Base-by-base conservation (phyloP, 2,797 vertebrate genomes). In the Anisognathus igniventris region DNA sequence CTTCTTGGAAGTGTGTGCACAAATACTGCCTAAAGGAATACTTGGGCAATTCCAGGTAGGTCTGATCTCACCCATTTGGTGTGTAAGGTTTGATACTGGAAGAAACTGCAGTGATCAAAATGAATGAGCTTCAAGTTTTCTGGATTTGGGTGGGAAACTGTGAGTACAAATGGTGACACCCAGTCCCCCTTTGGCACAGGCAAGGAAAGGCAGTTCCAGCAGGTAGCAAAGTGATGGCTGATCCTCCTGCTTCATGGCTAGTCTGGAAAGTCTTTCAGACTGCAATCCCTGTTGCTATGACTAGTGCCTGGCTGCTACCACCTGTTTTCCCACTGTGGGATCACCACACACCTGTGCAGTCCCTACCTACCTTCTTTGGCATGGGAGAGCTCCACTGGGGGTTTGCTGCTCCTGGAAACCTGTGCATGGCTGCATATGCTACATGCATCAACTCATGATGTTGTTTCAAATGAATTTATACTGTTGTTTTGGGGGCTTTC, bases 261-360 rank as follows among this genome's bases (percentile, higher is more conserved):
- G 6, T 18, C 64, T 66, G 39, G 65, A 35, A 76, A 47, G 28
- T 25, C 9, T 18, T 15, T 56, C 27, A 54, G 44, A 54, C 33
- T 58, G 23, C 33, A 25, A 33, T 64, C 14, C 7, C 3, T 4
- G 5, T 27, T 2, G 0, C 45, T 25, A 7, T 33, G 45, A 72
- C 6, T 35, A 60, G 28, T 53, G 20, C 16, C 28, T 39, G 53
- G 5, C 4, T 37, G 6, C 37, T n/a, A 39, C 2, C 6, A 8
- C 8, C 22, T 42, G 14, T 8, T 4, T 12, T 25, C 6, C 8
- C 27, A 5, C 14, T 1, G 1, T 0, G 2, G 30, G 10, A n/a
- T 33, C 35, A 10, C 6, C 25, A 13, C 16, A 7, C 22, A 3
- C 24, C 35, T 62, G 24, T 0, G 0, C n/a, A 18, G 25, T 28